Conservation (phyloP, 2,888 invertebrate genomes). For the Harmothoe impar region DNA sequence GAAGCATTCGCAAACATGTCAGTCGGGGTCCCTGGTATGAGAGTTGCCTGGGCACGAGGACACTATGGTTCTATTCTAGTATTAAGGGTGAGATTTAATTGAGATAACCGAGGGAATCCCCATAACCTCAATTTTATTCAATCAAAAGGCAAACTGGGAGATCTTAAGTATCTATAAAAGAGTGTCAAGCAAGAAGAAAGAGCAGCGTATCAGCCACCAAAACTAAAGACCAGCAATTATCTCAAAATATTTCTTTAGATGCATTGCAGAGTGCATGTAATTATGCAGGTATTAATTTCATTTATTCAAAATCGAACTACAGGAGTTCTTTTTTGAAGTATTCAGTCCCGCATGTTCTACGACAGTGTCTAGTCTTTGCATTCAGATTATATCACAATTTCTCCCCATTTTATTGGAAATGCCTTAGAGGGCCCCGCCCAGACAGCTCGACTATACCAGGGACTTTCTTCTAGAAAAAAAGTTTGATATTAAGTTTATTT, state of each 20-base stretch:
- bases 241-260: not conserved
- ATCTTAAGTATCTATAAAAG: slow-evolving; percentile 1
- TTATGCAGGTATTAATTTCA: too few species aligned
- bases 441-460: slow-evolving; percentile 60
- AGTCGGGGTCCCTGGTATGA: slow-evolving; percentile 38
- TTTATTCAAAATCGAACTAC: too few species aligned
- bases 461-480: slow-evolving; percentile 36
- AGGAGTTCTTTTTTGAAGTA: too few species aligned
- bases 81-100: too few species aligned
- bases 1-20: slow-evolving; percentile 44
- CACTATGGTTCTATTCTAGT: not conserved
- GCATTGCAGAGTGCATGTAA: too few species aligned
- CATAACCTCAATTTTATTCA: too few species aligned
- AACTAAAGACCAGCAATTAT: not conserved
- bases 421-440: not conserved
- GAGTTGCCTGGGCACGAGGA: slow-evolving; percentile 28
- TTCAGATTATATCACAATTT: too few species aligned
- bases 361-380: too few species aligned
- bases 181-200: not conserved
- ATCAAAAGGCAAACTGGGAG: not conserved
- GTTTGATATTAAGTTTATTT: slow-evolving; percentile 12
- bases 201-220: not conserved
- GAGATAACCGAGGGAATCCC: too few species aligned
- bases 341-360: too few species aligned
- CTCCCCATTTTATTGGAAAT: not conserved